phyloP scores from a whole-genome alignment of 2,888 invertebrate genomes.

The Galerucella pusilla region DNA sequence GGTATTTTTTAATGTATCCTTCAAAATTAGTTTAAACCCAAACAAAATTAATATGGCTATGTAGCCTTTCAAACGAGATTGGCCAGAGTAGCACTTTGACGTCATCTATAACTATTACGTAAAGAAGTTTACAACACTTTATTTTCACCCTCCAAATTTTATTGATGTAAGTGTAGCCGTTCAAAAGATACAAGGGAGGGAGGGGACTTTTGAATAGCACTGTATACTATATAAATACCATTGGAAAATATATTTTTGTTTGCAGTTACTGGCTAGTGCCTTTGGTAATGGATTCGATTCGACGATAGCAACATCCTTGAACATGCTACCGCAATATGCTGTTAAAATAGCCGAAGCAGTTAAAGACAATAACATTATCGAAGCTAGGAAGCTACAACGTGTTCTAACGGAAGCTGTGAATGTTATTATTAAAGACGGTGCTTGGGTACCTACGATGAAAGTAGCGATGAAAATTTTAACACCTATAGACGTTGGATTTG shows the following conservation, averaged over 20 bases:
- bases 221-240: too few relatives aligned
- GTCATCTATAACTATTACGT: too few relatives aligned
- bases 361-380: constrained; percentile 61
- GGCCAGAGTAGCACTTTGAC: too few relatives aligned
- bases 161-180: too few relatives aligned
- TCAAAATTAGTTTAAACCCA: too few relatives aligned
- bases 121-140: too few relatives aligned
- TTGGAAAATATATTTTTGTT: background rate
- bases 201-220: too few relatives aligned
- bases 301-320: constrained; percentile 77
- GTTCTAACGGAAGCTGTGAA: constrained; percentile 49
- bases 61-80: too few relatives aligned
- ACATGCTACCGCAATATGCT: constrained; percentile 72
- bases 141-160: too few relatives aligned
- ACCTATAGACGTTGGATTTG: constrained; percentile 72
- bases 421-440: constrained; percentile 43
- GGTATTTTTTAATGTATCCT: too few relatives aligned
- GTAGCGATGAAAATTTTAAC: constrained; percentile 73
- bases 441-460: constrained; percentile 79
- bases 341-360: constrained; percentile 70
- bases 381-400: constrained; percentile 68
- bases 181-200: too few relatives aligned
- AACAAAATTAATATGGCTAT: too few relatives aligned
- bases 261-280: constrained; percentile 74
- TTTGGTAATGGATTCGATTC: constrained; percentile 77